phyloP scores from a whole-genome alignment of 2,113 vertebrate genomes.

The Mesitornis unicolor region DNA sequence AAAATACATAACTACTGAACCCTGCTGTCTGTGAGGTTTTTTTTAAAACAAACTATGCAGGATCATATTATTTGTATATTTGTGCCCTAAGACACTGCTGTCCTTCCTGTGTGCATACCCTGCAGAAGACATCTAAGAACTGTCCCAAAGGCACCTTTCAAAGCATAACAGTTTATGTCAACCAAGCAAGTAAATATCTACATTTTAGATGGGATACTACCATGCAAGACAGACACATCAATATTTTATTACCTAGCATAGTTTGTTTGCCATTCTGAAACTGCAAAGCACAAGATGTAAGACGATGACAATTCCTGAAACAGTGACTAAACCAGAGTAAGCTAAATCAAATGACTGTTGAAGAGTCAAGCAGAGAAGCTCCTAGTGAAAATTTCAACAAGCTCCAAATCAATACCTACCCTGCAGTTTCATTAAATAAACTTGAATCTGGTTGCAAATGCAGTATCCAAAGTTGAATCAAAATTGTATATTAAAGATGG shows the following conservation, averaged over 20 bases:
- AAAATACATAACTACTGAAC: background rate
- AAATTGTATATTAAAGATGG: background rate
- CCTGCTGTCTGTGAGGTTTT: background rate
- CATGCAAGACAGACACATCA: background rate
- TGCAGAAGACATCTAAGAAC: slow-evolving; percentile 12
- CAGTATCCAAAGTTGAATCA: background rate
- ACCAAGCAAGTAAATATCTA: slow-evolving; percentile 1
- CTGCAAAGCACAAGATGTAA: background rate
- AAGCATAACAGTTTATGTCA: slow-evolving; percentile 30
- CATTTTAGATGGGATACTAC: background rate
- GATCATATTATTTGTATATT: background rate
- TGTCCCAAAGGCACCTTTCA: slow-evolving; percentile 4
- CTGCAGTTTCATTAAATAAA: background rate
- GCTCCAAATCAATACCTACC: background rate
- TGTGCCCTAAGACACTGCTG: background rate
- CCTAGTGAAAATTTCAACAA: background rate
- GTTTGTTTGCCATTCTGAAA: background rate
- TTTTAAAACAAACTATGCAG: too few relatives aligned
- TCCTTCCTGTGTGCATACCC: background rate
- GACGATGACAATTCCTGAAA: background rate
- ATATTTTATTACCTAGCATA: background rate
- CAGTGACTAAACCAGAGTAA: background rate
- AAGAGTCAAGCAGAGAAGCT: background rate
- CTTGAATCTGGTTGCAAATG: background rate
- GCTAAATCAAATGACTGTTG: background rate